Evolutionary conservation across 2,888 invertebrate genomes (phyloP).

Genomic region (Orthosia cruda): DNA sequence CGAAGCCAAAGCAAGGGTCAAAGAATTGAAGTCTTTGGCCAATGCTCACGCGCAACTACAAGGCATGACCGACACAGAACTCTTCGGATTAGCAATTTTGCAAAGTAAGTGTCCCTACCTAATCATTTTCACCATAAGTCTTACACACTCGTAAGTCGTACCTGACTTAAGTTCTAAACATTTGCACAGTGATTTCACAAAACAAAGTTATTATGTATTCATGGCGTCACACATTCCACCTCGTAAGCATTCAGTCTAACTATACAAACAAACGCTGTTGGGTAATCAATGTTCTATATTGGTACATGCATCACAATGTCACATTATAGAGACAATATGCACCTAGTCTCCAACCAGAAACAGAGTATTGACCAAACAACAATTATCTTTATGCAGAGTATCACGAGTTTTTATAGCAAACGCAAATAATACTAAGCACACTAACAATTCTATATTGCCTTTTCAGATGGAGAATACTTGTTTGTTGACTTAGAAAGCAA

Average conservation of each 20-base stretch:
- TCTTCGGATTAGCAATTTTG: slow-evolving; percentile 96
- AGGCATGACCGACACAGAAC: slow-evolving; percentile 96
- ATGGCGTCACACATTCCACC: slow-evolving; percentile 76
- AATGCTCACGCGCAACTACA: slow-evolving; percentile 95
- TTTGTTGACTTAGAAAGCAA: slow-evolving; percentile 99
- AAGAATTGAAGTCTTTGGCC: slow-evolving; percentile 96
- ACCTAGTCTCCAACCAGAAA: background rate
- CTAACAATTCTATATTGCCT: slow-evolving; percentile 62
- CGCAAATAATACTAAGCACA: background rate
- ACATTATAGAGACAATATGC: slow-evolving; percentile 45
- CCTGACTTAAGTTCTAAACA: slow-evolving; percentile 69
- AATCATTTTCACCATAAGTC: slow-evolving; percentile 36
- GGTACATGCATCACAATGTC: slow-evolving; percentile 73
- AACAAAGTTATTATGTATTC: slow-evolving; percentile 77
- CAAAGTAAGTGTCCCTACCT: slow-evolving; percentile 92
- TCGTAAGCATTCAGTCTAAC: slow-evolving; percentile 74
- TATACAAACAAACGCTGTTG: slow-evolving; percentile 78
- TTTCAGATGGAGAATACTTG: slow-evolving; percentile 98
- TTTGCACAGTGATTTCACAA: slow-evolving; percentile 74
- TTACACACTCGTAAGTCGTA: slow-evolving; percentile 40
- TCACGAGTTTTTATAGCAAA: background rate
- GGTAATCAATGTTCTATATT: slow-evolving; percentile 79
- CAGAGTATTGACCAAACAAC: background rate
- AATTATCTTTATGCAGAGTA: background rate
- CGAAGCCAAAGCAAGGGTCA: slow-evolving; percentile 96